These are phyloP conservation scores for Gallirallus australis DNA, from an alignment of 2,797 vertebrate genomes.

Conservation along the genomic window DNA sequence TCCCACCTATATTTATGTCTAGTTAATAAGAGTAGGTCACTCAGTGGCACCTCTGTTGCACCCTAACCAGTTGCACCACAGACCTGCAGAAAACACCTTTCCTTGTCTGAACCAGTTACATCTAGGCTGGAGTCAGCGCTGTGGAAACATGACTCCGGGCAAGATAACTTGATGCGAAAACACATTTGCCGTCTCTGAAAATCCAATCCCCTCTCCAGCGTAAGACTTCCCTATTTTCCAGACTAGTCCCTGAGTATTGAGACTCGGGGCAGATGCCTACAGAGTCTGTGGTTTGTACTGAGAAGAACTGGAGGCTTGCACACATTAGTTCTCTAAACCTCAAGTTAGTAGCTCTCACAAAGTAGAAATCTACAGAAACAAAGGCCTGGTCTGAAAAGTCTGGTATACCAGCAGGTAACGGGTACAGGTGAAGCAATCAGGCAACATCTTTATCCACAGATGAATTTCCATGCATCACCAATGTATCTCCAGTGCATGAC, in stretches of 20 bases:
- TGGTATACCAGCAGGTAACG: neutral
- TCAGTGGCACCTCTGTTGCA: neutral
- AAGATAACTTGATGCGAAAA: neutral
- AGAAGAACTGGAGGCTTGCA: neutral
- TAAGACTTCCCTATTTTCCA: neutral
- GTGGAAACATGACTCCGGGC: neutral
- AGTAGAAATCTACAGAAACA: neutral
- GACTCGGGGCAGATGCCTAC: neutral
- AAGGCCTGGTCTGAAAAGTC: neutral
- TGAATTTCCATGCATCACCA: neutral
- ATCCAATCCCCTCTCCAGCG: neutral
- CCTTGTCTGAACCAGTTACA: accelerated
- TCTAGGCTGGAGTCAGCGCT: neutral
- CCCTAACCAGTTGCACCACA: neutral
- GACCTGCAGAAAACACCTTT: neutral
- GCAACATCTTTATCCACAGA: neutral
- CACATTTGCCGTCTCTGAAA: neutral
- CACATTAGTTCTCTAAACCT: neutral
- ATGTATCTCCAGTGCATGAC: neutral
- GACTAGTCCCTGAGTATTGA: neutral
- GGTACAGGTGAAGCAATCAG: neutral
- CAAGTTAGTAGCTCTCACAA: neutral
- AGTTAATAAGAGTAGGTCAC: neutral
- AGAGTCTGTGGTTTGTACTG: neutral
- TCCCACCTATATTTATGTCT: neutral